Evolutionary conservation across 2,888 invertebrate genomes (phyloP), one percentile per base, ranked within the genome.

Genomic region (Hydrotaea cyrtoneurina): DNA sequence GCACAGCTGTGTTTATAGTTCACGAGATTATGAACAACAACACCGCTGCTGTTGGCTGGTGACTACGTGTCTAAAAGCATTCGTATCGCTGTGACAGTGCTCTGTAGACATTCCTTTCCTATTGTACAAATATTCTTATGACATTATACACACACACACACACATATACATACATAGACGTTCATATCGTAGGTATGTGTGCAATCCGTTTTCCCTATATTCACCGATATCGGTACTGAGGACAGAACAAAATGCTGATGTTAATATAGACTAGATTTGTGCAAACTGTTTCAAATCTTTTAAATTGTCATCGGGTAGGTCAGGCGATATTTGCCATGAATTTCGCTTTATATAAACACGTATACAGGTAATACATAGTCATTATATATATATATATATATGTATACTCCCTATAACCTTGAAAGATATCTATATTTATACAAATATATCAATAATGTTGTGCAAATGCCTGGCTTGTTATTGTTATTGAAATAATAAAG

Each of bases 21-120:
- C 46, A 53, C 62, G 36, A 69, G 78, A 75, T 69, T 80, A 64
- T 57, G 62, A 73, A 64, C 26, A 46, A 69, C 69, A 69, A 69
- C 23, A 69, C 19, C 46, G 43, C 23, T 21, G 46, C 13, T 13
- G 15, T 17, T 62, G 13, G 39, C 17, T 84, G 84, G 84, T 84
- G 84, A 81, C 84, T 84, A 84, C 84, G 81, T 84, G 84, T 84
- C 84, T 84, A 81, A 84, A 84, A 81, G 81, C 81, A 84, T 78
- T 84, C 78, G 75, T 80, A 84, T 72, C 71, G 46, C 62, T 62
- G 8, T 46, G 69, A 21, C 39, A 71, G 74, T 74, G 71, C 39
- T 73, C 73, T 73, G 43, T 73, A 39, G 66, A 19, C 66, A 43
- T 79, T 73, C 36, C 69, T 26, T 36, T 64, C 64, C 62, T 77